Conservation (phyloP, 2,797 vertebrate genomes). For the Liparis tanakae region DNA sequence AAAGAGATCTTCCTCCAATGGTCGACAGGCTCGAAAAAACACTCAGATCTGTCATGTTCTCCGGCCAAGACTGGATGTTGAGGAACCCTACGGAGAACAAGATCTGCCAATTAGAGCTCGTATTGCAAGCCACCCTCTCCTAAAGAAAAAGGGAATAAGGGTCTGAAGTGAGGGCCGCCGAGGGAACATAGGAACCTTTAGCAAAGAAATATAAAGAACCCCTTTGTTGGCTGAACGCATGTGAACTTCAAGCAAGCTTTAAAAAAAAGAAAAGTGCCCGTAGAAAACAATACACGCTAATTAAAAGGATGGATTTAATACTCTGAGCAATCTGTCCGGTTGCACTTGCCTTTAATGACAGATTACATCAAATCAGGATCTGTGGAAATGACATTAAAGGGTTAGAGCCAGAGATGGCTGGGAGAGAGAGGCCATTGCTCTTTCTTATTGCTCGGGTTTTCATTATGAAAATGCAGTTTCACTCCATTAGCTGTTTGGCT, state of each 20-base stretch:
- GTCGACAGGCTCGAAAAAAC: slow-evolving; percentile 96
- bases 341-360: slow-evolving; percentile 73
- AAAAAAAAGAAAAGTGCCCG: slow-evolving; percentile 12
- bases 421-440: slow-evolving; percentile 71
- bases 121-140: neutral
- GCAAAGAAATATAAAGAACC: neutral
- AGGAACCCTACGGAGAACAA: slow-evolving; percentile 84
- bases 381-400: slow-evolving; percentile 67
- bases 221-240: slow-evolving; percentile 15
- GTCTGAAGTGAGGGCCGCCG: neutral
- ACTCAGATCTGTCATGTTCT: slow-evolving; percentile 96
- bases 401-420: slow-evolving; percentile 55
- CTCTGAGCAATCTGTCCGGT: slow-evolving; percentile 60
- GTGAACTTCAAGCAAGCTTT: slow-evolving; percentile 47
- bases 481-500: slow-evolving; percentile 82
- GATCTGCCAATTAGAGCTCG: neutral
- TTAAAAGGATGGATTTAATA: slow-evolving; percentile 74
- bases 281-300: slow-evolving; percentile 62
- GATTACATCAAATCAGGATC: slow-evolving; percentile 69
- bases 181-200: neutral
- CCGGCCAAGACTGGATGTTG: slow-evolving; percentile 98
- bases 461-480: slow-evolving; percentile 83
- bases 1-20: slow-evolving; percentile 94
- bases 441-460: slow-evolving; percentile 79
- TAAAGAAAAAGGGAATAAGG: neutral